A percentile compares a stretch with the other conserved stretches of the same genome.
Evolutionary conservation across 2,113 vertebrate species (phyloP).

Genomic region (Promerops cafer): DNA sequence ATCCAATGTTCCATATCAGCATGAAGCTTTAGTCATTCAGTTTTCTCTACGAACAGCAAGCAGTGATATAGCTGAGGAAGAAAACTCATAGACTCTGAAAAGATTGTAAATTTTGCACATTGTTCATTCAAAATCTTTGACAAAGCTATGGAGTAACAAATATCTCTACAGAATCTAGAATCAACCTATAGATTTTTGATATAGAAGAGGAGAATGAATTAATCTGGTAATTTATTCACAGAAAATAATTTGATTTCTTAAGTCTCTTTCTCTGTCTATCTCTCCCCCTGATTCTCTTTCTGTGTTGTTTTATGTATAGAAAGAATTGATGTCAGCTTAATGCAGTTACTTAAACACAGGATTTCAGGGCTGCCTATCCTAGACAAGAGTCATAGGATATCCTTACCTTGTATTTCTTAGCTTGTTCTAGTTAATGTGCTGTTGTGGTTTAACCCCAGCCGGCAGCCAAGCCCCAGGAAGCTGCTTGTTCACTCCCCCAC

Average conservation of each 20-base stretch:
- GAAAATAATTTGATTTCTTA: neutral
- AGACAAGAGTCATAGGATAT: neutral
- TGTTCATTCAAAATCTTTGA: neutral
- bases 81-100: neutral
- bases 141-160: neutral
- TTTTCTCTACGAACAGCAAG: neutral
- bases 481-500: rapidly evolving
- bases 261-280: neutral
- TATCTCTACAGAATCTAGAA: neutral
- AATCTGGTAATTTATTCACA: neutral
- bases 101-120: neutral
- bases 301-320: neutral
- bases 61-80: neutral
- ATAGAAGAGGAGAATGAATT: neutral
- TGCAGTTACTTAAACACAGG: neutral
- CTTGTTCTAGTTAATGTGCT: neutral
- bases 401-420: neutral
- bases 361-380: neutral
- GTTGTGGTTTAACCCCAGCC: neutral
- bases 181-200: neutral
- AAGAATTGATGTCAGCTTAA: neutral
- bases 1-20: neutral
- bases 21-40: neutral
- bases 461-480: neutral
- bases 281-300: neutral